Conservation (phyloP, 2,797 vertebrate species). For the Notamacropus eugenii region DNA sequence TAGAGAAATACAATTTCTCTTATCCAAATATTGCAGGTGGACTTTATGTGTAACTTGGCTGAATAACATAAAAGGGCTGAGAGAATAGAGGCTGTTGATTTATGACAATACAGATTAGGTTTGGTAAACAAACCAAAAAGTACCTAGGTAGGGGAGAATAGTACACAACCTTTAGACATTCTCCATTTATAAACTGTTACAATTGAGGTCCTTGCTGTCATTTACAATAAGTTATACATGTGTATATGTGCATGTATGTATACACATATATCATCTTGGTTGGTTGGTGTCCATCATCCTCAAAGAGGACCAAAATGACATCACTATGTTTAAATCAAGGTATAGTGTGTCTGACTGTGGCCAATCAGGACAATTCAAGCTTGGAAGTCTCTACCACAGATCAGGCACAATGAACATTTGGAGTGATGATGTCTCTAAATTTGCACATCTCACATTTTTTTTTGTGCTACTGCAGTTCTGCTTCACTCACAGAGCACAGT, state of each 20-base stretch:
- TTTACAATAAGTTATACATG: neutral
- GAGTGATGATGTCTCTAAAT: neutral
- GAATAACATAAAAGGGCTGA: constrained; percentile 51
- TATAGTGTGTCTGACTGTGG: neutral
- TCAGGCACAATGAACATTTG: neutral
- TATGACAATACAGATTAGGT: constrained; percentile 72
- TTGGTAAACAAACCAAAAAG: constrained; percentile 43
- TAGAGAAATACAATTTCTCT: neutral
- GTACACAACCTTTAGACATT: constrained; percentile 46
- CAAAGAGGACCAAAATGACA: neutral
- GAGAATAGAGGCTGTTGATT: constrained; percentile 57
- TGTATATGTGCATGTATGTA: neutral
- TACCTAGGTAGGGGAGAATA: constrained; percentile 16
- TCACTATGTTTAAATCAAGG: neutral
- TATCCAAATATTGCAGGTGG: neutral
- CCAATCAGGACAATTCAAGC: neutral
- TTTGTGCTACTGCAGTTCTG: too few relatives aligned
- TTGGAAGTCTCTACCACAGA: neutral
- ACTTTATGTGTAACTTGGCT: neutral
- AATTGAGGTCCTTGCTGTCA: constrained; percentile 14
- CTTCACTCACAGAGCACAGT: neutral
- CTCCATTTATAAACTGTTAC: constrained; percentile 45
- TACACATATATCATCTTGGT: neutral
- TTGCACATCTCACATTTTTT: too few relatives aligned
- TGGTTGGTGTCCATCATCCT: neutral